Percentiles rank a stretch among this genome's conserved stretches.
Evolutionary conservation across 2,113 vertebrate genomes (phyloP).

Genomic region (Gallinago paraguaiae): DNA sequence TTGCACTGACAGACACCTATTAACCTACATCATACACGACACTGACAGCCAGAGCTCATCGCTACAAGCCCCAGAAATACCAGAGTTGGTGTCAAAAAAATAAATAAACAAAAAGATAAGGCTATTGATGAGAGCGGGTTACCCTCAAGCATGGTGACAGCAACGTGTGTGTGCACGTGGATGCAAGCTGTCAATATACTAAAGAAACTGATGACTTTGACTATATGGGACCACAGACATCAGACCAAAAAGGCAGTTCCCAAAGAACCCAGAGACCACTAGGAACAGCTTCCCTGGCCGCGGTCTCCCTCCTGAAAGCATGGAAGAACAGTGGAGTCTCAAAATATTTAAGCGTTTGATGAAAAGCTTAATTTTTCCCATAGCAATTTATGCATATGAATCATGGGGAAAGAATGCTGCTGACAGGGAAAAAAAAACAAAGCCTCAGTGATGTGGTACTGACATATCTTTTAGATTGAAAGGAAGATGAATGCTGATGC

Average conservation of each 20-base stretch:
- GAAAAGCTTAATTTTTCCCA: constrained; percentile 56
- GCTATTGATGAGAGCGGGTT: background rate
- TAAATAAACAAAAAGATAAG: background rate
- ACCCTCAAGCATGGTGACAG: background rate
- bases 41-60: background rate
- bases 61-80: background rate
- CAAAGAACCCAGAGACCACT: background rate
- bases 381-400: constrained; percentile 38
- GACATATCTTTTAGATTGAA: constrained; percentile 49
- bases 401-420: constrained; percentile 52
- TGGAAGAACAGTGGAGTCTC: background rate
- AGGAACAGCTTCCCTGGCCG: background rate
- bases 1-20: background rate
- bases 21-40: background rate
- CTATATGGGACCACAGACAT: background rate
- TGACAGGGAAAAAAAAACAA: constrained; percentile 36
- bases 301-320: background rate
- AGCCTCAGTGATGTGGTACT: constrained; percentile 33
- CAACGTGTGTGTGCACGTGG: background rate
- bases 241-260: background rate
- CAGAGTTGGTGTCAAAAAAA: background rate
- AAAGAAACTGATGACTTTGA: background rate
- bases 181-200: background rate
- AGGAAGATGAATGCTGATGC: constrained; percentile 61
- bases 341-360: constrained; percentile 27